phyloP scores from a whole-genome alignment of 1,140 invertebrate species.

The Lucilia sericata region DNA sequence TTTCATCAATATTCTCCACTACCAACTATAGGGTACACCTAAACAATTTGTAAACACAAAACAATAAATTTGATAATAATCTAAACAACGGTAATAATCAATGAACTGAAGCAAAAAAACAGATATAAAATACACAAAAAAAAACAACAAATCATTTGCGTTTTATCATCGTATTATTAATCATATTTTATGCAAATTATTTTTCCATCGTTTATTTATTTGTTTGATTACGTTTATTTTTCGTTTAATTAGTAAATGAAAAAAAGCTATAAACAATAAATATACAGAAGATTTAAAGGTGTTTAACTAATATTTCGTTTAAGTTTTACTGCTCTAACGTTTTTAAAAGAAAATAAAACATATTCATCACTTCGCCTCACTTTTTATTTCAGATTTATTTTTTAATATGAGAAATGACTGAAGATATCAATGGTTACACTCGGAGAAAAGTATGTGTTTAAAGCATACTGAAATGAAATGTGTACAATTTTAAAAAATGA shows the following conservation, averaged over 20 bases:
- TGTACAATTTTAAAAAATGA: too few relatives aligned
- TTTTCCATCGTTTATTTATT: neutral
- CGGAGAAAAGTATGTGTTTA: neutral
- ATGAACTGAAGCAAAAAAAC: neutral
- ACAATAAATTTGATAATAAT: too few relatives aligned
- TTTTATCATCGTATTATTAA: neutral
- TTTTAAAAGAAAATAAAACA: neutral
- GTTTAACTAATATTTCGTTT: neutral
- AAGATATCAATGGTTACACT: neutral
- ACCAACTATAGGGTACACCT: too few relatives aligned
- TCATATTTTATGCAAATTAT: slow-evolving; percentile 7
- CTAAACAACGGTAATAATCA: neutral
- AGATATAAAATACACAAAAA: neutral
- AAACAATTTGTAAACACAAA: too few relatives aligned
- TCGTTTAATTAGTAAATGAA: neutral
- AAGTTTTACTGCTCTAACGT: neutral
- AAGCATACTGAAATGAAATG: neutral
- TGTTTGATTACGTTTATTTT: neutral
- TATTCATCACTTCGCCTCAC: neutral
- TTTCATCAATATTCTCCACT: too few relatives aligned
- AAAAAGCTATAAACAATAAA: neutral
- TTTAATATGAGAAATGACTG: neutral
- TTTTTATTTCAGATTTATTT: neutral
- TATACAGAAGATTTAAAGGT: neutral
- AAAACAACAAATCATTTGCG: slow-evolving; percentile 11